These are phyloP conservation scores for Tenualosa ilisha DNA, from an alignment of 2,797 vertebrate species.

Conservation along the genomic window DNA sequence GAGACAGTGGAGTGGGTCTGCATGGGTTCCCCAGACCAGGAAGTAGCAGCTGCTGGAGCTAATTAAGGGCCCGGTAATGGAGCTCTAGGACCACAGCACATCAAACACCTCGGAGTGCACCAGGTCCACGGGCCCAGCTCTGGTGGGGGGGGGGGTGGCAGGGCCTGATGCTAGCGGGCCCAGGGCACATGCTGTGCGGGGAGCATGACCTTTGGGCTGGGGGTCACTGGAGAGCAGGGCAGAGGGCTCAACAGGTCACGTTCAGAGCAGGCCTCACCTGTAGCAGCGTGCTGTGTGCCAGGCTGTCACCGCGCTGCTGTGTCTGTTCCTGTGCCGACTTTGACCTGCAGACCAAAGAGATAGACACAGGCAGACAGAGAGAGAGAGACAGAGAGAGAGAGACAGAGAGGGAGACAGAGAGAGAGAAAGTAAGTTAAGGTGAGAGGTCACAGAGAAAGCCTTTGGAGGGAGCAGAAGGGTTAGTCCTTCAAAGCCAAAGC, in stretches of 20 bases:
- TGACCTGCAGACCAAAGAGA: constrained; percentile 69
- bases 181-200: constrained; percentile 69
- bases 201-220: constrained; percentile 68
- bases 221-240: constrained; percentile 43
- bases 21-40: constrained; percentile 74
- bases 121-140: constrained; percentile 73
- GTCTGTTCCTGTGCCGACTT: constrained; percentile 62
- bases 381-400: not conserved
- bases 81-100: constrained; percentile 66
- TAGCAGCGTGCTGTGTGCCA: constrained; percentile 68
- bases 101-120: constrained; percentile 78
- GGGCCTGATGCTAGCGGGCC: constrained; percentile 69
- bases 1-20: constrained; percentile 66
- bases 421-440: constrained; percentile 50
- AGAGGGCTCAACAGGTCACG: constrained; percentile 56
- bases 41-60: constrained; percentile 84
- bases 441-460: constrained; percentile 66
- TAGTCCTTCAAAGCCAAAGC: constrained; percentile 6
- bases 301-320: constrained; percentile 59
- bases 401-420: constrained; percentile 63
- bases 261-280: constrained; percentile 75
- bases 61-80: constrained; percentile 84
- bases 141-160: constrained; percentile 56
- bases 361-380: not conserved
- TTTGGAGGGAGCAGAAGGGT: not conserved